Evolutionary conservation across 1,140 invertebrate genomes (phyloP).

Genomic region (Trinorchestia longiramus): DNA sequence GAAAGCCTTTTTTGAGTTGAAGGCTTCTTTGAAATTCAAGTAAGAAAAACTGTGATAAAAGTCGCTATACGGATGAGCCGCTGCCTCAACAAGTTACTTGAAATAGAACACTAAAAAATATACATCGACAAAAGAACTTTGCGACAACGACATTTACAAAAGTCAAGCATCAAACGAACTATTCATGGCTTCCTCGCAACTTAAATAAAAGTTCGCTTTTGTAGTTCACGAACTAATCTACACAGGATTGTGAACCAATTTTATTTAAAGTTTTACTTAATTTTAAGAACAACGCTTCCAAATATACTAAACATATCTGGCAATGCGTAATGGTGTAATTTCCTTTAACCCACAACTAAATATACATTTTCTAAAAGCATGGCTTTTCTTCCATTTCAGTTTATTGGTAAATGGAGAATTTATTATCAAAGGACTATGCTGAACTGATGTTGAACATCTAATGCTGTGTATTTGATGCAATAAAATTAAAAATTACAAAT

Average conservation of each 20-base stretch:
- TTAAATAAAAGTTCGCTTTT: neutral
- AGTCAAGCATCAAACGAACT: neutral
- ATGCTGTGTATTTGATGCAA: too few relatives aligned
- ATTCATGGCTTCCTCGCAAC: neutral
- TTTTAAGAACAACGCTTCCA: too few relatives aligned
- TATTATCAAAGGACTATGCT: too few relatives aligned
- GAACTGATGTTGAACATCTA: too few relatives aligned
- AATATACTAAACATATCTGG: too few relatives aligned
- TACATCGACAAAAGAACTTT: neutral
- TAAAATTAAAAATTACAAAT: too few relatives aligned
- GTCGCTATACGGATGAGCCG: neutral
- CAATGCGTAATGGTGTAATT: too few relatives aligned
- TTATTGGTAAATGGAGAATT: too few relatives aligned
- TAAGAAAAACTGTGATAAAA: neutral
- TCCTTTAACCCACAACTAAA: too few relatives aligned
- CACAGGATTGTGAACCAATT: neutral
- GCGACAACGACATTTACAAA: too few relatives aligned
- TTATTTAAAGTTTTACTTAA: neutral
- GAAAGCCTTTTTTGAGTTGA: neutral
- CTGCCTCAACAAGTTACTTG: neutral
- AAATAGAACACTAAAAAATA: neutral
- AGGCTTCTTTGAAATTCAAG: neutral
- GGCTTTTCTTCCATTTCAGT: too few relatives aligned
- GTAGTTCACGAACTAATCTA: neutral
- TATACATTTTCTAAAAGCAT: too few relatives aligned